phyloP scores from a whole-genome alignment of 2,113 vertebrate species.

The Lichenostomus cassidix region DNA sequence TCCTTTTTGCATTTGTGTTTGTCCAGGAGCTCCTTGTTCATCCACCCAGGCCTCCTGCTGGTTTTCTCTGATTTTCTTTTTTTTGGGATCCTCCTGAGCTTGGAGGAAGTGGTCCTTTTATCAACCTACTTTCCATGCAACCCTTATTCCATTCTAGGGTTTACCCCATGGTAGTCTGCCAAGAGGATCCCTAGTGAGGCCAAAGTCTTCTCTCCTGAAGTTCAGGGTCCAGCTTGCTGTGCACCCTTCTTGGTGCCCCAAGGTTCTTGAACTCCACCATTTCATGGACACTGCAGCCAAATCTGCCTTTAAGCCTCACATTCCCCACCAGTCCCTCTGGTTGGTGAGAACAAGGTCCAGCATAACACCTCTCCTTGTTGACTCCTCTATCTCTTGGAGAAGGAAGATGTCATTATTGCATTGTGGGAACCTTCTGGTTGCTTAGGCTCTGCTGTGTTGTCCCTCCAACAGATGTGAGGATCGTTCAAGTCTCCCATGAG shows the following conservation, averaged over 20 bases:
- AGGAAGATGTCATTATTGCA: neutral
- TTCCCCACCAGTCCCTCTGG: neutral
- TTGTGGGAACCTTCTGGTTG: neutral
- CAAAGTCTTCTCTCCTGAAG: neutral
- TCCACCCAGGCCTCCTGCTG: neutral
- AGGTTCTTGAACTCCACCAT: neutral
- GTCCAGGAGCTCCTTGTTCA: neutral
- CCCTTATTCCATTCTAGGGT: neutral
- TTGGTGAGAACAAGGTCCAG: neutral
- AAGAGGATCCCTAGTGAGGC: neutral
- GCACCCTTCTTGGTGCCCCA: neutral
- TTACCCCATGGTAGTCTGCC: neutral
- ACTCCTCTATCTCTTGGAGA: neutral
- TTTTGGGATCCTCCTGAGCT: neutral
- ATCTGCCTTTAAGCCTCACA: neutral
- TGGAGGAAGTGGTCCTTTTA: neutral
- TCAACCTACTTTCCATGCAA: neutral
- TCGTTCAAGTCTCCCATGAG: neutral
- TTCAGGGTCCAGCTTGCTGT: neutral
- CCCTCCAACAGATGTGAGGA: neutral
- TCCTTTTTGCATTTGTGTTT: neutral
- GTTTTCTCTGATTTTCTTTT: neutral
- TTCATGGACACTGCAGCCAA: neutral
- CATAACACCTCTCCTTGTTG: neutral
- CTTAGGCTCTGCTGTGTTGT: neutral